phyloP scores from a whole-genome alignment of 2,888 invertebrate genomes.

The Spodoptera picta region DNA sequence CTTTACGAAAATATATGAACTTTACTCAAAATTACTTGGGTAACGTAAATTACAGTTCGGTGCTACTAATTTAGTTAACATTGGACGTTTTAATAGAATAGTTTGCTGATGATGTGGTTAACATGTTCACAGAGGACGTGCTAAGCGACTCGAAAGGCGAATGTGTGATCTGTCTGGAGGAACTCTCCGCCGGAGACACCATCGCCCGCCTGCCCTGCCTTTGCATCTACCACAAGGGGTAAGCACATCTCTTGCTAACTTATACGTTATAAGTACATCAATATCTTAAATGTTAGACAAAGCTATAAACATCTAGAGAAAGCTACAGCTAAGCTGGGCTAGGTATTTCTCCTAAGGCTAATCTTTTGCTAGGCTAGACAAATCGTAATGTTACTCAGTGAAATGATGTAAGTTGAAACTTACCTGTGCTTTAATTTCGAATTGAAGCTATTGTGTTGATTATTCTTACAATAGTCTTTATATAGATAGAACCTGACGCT shows the following conservation, averaged over 20 bases:
- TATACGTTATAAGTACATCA: too few species aligned
- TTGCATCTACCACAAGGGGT: constrained; percentile 99
- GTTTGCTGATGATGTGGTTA: constrained; percentile 42
- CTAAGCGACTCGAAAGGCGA: constrained; percentile 98
- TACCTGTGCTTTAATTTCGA: too few species aligned
- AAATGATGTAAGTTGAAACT: too few species aligned
- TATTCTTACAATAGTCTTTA: too few species aligned
- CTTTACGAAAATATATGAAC: constrained; percentile 6
- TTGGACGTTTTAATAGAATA: constrained; percentile 3
- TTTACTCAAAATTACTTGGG: constrained; percentile 8
- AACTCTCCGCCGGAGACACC: constrained; percentile 97
- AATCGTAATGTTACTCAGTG: too few species aligned
- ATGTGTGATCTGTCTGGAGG: constrained; percentile 99
- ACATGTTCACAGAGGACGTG: constrained; percentile 95
- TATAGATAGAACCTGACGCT: too few species aligned
- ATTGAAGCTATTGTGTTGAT: too few species aligned
- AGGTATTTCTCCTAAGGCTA: too few species aligned
- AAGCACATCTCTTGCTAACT: constrained; percentile 56
- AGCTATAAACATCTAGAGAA: too few species aligned
- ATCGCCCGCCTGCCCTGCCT: constrained; percentile 99
- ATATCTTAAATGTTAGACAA: too few species aligned
- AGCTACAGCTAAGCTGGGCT: too few species aligned
- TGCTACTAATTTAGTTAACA: constrained; percentile 6
- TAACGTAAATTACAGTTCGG: background rate
- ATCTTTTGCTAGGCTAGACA: too few species aligned